Evolutionary conservation across 1,140 invertebrate genomes (phyloP).

Genomic region (Drosophila dunni): DNA sequence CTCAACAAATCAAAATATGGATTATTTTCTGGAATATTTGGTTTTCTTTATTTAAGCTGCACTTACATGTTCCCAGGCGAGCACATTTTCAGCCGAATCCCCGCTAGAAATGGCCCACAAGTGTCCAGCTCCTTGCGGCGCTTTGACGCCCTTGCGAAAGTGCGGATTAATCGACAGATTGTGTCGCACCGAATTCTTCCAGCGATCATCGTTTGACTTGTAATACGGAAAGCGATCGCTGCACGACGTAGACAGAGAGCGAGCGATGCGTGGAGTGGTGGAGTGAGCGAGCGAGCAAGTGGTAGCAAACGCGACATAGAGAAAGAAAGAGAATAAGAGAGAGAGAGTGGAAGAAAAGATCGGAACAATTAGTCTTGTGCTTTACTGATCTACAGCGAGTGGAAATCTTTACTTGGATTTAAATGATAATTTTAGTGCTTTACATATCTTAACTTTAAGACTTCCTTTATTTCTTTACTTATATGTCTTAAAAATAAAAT

Average conservation of each 20-base stretch:
- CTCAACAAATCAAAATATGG: no score
- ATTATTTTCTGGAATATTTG: no score
- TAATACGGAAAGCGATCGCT: slow-evolving; percentile 94
- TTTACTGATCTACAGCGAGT: background rate
- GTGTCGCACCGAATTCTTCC: slow-evolving; percentile 95
- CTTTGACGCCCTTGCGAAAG: slow-evolving; percentile 93
- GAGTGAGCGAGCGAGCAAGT: background rate
- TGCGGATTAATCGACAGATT: slow-evolving; percentile 95
- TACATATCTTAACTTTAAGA: no score
- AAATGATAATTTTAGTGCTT: no score
- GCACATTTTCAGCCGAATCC: slow-evolving; percentile 84
- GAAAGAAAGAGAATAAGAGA: background rate
- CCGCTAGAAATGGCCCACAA: slow-evolving; percentile 92
- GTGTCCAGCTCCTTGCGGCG: slow-evolving; percentile 93
- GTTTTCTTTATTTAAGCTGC: background rate
- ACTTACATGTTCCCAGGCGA: slow-evolving; percentile 84
- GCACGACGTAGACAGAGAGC: slow-evolving; percentile 62
- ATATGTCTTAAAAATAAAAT: no score
- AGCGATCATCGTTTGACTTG: slow-evolving; percentile 93
- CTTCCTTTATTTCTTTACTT: no score
- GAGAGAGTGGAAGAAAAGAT: background rate
- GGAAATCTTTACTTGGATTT: no score
- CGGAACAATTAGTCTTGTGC: no score
- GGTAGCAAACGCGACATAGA: no score
- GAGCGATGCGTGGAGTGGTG: background rate